A percentile compares a stretch with the other conserved stretches of the same genome.
Conservation (phyloP, 2,797 vertebrate genomes). For the Anableps anableps region DNA sequence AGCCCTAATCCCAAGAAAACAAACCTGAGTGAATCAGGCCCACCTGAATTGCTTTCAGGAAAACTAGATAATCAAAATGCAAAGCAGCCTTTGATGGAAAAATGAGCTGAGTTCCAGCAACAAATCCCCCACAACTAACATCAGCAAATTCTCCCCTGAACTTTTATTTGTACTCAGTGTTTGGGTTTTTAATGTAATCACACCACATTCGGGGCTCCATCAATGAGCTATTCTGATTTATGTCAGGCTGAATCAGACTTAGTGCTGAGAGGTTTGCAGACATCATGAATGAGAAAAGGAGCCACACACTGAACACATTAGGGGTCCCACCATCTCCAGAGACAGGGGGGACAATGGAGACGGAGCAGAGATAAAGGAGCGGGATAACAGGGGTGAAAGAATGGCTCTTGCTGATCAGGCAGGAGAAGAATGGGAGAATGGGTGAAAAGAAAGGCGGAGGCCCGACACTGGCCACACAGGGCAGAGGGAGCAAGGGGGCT, state of each 20-base stretch:
- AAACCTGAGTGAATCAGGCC: constrained; percentile 63
- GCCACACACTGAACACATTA: constrained; percentile 72
- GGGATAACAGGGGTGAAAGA: constrained; percentile 64
- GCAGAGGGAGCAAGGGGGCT: constrained; percentile 61
- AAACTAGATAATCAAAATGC: constrained; percentile 81
- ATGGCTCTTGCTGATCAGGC: constrained; percentile 52
- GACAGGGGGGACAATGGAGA: constrained; percentile 67
- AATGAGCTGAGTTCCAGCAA: constrained; percentile 69
- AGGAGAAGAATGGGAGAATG: constrained; percentile 42
- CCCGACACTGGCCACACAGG: constrained; percentile 64
- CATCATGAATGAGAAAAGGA: constrained; percentile 76
- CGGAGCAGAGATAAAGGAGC: constrained; percentile 60
- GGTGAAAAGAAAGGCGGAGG: constrained; percentile 56
- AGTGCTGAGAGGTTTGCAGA: constrained; percentile 61
- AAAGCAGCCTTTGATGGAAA: constrained; percentile 77
- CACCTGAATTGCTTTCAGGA: constrained; percentile 70
- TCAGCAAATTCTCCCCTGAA: constrained; percentile 75
- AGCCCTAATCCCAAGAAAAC: constrained; percentile 69
- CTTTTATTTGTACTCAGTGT: constrained; percentile 67
- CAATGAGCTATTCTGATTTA: constrained; percentile 68
- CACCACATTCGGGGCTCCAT: constrained; percentile 48
- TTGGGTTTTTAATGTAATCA: constrained; percentile 70
- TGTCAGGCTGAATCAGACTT: constrained; percentile 70
- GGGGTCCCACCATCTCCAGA: constrained; percentile 71
- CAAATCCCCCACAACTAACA: constrained; percentile 74